Evolutionary conservation across 2,797 vertebrate species (phyloP).

Genomic region (Echeneis naucrates): DNA sequence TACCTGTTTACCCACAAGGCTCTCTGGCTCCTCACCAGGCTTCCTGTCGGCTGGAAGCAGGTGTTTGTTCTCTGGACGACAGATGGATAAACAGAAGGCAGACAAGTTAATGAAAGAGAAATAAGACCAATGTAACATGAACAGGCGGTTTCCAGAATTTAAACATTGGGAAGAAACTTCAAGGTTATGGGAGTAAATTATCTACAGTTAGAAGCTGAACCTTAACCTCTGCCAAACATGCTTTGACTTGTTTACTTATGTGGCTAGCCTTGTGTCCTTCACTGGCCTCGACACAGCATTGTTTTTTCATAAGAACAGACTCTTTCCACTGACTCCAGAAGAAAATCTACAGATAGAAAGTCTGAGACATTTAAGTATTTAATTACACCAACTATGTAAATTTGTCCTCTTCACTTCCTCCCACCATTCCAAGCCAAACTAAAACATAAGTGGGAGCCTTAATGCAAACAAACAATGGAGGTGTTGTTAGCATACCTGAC

Average conservation of each 20-base stretch:
- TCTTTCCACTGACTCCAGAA: background rate
- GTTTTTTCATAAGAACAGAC: background rate
- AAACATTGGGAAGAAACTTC: conserved; percentile 7
- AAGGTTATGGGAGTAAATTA: conserved; percentile 9
- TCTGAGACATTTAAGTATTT: conserved; percentile 26
- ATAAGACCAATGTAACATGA: background rate
- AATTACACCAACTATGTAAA: conserved; percentile 46
- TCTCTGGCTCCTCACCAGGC: conserved; percentile 89
- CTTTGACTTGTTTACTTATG: background rate
- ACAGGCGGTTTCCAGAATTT: background rate
- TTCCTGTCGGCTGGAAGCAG: conserved; percentile 88
- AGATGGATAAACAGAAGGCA: conserved; percentile 5
- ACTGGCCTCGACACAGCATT: background rate
- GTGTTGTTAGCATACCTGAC: conserved; percentile 74
- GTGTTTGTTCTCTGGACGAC: conserved; percentile 86
- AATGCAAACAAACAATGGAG: background rate
- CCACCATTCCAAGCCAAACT: conserved; percentile 33
- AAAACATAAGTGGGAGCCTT: conserved; percentile 25
- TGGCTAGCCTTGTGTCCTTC: background rate
- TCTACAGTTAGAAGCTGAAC: conserved; percentile 11
- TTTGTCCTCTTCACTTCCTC: conserved; percentile 42
- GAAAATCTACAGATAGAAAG: conserved; percentile 14
- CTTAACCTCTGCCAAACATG: background rate
- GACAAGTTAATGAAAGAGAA: background rate
- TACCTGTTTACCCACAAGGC: conserved; percentile 90